Evolutionary conservation across 2,113 vertebrate species (phyloP).

Genomic region (Tylochromis polylepis): DNA sequence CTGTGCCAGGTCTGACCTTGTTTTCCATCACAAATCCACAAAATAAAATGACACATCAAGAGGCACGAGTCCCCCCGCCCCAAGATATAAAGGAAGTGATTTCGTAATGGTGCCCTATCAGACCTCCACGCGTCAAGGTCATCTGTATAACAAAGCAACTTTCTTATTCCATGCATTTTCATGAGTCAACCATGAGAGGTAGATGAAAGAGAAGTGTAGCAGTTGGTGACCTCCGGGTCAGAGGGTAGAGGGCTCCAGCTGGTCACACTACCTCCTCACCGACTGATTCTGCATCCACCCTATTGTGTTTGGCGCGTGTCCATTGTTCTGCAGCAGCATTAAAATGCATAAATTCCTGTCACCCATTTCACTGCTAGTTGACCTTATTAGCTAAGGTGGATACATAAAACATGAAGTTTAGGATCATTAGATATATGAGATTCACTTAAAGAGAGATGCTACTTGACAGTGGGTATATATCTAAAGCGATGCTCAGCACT

Average conservation of each 20-base stretch:
- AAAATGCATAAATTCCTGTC: constrained; percentile 66
- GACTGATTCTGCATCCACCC: constrained; percentile 65
- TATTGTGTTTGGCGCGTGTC: constrained; percentile 68
- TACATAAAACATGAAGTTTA: constrained; percentile 69
- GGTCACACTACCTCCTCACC: constrained; percentile 66
- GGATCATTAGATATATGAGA: constrained; percentile 39
- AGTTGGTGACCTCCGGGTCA: constrained; percentile 72
- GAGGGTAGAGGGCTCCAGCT: constrained; percentile 72
- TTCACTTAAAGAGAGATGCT: constrained; percentile 24
- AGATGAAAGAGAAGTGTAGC: constrained; percentile 53
- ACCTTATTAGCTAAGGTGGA: constrained; percentile 67
- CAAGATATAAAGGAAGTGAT: constrained; percentile 46
- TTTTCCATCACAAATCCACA: constrained; percentile 52
- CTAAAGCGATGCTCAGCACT: constrained; percentile 5
- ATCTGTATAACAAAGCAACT: constrained; percentile 71
- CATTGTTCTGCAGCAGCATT: constrained; percentile 64
- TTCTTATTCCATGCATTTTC: constrained; percentile 63
- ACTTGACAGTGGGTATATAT: background rate
- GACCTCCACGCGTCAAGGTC: constrained; percentile 58
- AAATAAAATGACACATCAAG: constrained; percentile 7
- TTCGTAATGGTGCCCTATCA: constrained; percentile 50
- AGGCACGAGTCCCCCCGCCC: background rate
- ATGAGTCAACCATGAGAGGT: constrained; percentile 58
- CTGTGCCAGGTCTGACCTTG: constrained; percentile 52
- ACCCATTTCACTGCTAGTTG: constrained; percentile 67